Percentiles rank a stretch among this genome's conserved stretches.
Conservation (phyloP, 2,113 vertebrate species). For the Porphyrio hochstetteri region DNA sequence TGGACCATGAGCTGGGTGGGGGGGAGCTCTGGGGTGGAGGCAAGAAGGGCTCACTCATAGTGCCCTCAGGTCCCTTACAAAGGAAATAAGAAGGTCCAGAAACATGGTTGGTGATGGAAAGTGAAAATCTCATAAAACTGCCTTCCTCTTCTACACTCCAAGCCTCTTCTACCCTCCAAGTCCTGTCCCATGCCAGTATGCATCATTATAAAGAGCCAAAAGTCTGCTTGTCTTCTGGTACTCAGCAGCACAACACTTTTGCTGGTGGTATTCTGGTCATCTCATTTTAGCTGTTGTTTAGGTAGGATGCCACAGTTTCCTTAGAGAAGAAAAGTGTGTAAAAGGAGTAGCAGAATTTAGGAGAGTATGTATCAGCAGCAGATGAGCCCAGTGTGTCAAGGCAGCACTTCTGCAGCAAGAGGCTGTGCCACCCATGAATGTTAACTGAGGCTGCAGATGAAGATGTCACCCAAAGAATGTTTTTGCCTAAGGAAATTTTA, state of each 20-base stretch:
- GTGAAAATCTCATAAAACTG: background rate
- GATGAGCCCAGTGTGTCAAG: rapidly evolving
- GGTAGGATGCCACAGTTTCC: background rate
- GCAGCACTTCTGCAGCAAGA: background rate
- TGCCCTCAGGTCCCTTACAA: background rate
- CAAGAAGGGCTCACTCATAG: background rate
- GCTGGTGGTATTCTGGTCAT: background rate
- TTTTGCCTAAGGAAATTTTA: background rate
- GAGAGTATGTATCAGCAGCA: rapidly evolving
- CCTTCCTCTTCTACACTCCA: background rate
- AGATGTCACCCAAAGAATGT: background rate
- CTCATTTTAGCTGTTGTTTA: rapidly evolving
- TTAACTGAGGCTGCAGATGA: background rate
- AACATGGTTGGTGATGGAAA: background rate
- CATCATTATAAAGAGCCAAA: background rate
- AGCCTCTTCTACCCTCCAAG: too few relatives aligned
- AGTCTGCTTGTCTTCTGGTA: background rate
- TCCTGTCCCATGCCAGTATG: rapidly evolving
- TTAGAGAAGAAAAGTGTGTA: background rate
- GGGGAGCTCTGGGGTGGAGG: background rate
- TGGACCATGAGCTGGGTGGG: rapidly evolving
- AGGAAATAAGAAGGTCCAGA: background rate
- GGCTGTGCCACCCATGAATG: rapidly evolving
- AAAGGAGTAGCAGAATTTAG: background rate
- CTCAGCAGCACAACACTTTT: background rate